Evolutionary conservation across 2,888 invertebrate genomes (phyloP).

Genomic region (Lasioglossum marginatum): DNA sequence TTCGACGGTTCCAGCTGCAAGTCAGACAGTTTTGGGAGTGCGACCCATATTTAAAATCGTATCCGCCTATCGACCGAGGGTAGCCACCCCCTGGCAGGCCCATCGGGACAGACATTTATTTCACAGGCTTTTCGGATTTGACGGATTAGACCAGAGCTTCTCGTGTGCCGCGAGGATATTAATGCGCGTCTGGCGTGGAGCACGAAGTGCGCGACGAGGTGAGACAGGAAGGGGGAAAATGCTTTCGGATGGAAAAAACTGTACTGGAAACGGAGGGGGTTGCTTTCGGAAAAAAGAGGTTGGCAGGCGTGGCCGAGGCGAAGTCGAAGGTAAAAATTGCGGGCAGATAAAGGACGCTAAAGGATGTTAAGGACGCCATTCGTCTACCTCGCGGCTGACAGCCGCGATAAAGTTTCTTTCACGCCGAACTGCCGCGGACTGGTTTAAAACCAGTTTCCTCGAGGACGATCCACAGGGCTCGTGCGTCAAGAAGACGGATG

Average conservation of each 20-base stretch:
- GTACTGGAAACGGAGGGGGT: not conserved
- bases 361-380: slow-evolving; percentile 75
- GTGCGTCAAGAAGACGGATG: slow-evolving; percentile 50
- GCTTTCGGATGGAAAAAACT: not conserved
- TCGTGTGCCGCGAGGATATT: slow-evolving; percentile 63
- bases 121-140: slow-evolving; percentile 68
- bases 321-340: slow-evolving; percentile 71
- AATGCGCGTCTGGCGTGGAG: slow-evolving; percentile 55
- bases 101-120: slow-evolving; percentile 66
- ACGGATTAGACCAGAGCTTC: slow-evolving; percentile 66
- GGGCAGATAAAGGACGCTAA: slow-evolving; percentile 74
- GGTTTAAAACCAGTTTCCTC: slow-evolving; percentile 66
- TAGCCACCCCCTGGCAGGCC: slow-evolving; percentile 9
- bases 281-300: slow-evolving; percentile 5
- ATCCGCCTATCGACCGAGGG: slow-evolving; percentile 52
- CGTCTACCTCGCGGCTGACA: slow-evolving; percentile 74
- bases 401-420: slow-evolving; percentile 76
- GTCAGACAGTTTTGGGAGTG: not conserved
- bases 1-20: not conserved
- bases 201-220: not conserved
- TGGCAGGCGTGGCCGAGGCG: slow-evolving; percentile 27
- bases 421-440: slow-evolving; percentile 65
- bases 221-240: not conserved
- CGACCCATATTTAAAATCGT: slow-evolving; percentile 60
- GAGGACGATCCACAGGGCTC: slow-evolving; percentile 42